These are phyloP conservation scores for Lottia gigantea DNA, from an alignment of 2,888 invertebrate genomes.

Conservation along the genomic window DNA sequence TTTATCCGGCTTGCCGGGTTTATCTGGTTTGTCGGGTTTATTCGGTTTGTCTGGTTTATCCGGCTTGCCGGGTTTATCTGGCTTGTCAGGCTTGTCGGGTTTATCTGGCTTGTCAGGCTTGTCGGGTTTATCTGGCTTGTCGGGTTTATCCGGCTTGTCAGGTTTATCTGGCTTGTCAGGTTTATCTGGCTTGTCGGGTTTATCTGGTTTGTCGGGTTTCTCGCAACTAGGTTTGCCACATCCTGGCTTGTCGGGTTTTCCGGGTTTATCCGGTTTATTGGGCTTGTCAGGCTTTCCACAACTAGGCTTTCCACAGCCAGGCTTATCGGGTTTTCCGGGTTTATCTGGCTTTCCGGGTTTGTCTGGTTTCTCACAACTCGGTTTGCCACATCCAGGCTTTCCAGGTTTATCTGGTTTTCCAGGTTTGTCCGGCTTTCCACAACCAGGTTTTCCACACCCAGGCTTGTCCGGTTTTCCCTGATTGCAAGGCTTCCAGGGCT, in stretches of 20 bases:
- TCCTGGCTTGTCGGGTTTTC: not conserved
- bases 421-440: too few relatives aligned
- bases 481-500: too few relatives aligned
- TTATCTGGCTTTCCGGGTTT: not conserved
- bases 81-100: slow-evolving; percentile 1
- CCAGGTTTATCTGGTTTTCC: too few relatives aligned
- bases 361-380: not conserved
- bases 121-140: slow-evolving; percentile 1
- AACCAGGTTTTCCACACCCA: too few relatives aligned
- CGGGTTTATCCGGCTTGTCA: slow-evolving; percentile 2
- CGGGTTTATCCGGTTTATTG: not conserved
- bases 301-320: not conserved
- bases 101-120: slow-evolving; percentile 14
- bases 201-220: slow-evolving; percentile 2
- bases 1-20: slow-evolving; percentile 1
- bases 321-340: slow-evolving; percentile 12
- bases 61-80: slow-evolving; percentile 3
- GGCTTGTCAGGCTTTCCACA: slow-evolving; percentile 6
- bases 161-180: slow-evolving; percentile 6
- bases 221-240: not conserved
- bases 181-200: slow-evolving; percentile 9
- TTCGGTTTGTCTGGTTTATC: not conserved
- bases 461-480: too few relatives aligned
- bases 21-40: slow-evolving; percentile 15
- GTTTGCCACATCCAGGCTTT: not conserved